phyloP scores from a whole-genome alignment of 2,888 invertebrate species.

The Caenorhabditis sp. region DNA sequence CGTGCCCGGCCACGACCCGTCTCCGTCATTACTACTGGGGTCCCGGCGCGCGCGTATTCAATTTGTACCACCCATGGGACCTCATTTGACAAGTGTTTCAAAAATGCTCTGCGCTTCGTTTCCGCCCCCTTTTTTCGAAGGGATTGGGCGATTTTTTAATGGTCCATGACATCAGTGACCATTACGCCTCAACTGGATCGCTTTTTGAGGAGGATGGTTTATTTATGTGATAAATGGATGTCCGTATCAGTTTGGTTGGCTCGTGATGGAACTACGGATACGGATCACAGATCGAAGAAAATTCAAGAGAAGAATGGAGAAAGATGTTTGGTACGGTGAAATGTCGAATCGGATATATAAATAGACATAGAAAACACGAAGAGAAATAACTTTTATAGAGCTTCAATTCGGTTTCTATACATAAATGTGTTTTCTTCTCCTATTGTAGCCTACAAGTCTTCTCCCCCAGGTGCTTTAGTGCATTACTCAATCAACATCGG shows the following conservation, averaged over 20 bases:
- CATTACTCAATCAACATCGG: slow-evolving; percentile 6
- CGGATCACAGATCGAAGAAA: background rate
- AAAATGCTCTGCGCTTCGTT: slow-evolving; percentile 2
- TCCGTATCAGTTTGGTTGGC: background rate
- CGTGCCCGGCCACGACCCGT: background rate
- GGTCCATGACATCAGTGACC: slow-evolving; percentile 1
- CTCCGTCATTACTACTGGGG: slow-evolving; percentile 34
- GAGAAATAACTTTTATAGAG: too few species aligned
- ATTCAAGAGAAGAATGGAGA: too few species aligned
- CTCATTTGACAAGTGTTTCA: slow-evolving; percentile 57
- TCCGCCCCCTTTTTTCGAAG: background rate
- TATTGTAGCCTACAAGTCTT: too few species aligned
- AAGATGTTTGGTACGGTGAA: too few species aligned
- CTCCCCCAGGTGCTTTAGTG: slow-evolving; percentile 16
- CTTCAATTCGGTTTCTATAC: too few species aligned
- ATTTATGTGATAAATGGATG: slow-evolving; percentile 9
- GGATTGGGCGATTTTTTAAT: too few species aligned
- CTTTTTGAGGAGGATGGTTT: background rate
- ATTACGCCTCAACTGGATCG: too few species aligned
- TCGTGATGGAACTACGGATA: too few species aligned
- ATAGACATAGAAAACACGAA: too few species aligned
- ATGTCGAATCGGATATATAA: too few species aligned
- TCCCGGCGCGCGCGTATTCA: slow-evolving; percentile 27
- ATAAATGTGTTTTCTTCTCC: too few species aligned
- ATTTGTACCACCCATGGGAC: slow-evolving; percentile 54